Conservation (phyloP, 92 coral and sea anemone species). For the Umimayanthus kanabou region DNA sequence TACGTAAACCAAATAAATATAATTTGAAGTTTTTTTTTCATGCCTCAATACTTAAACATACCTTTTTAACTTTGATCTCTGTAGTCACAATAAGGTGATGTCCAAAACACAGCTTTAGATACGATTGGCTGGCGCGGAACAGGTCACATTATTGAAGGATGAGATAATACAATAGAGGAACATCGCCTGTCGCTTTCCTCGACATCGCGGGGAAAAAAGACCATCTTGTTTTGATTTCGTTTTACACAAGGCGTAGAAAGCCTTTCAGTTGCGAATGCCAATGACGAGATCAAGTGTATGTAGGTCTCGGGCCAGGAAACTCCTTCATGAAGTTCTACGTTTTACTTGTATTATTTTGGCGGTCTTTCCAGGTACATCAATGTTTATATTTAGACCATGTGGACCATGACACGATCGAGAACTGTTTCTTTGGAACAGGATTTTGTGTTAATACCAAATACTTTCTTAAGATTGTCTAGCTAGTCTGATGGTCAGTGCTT, state of each 20-base stretch:
- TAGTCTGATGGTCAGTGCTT: not conserved
- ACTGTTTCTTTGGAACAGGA: not conserved
- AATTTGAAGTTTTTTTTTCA: not conserved
- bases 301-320: not conserved
- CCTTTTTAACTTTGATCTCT: not conserved
- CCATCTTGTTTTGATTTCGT: not conserved
- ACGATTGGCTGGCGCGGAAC: slow-evolving; percentile 31
- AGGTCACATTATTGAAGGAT: slow-evolving; percentile 71
- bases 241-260: no score
- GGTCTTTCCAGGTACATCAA: slow-evolving; percentile 1
- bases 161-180: slow-evolving; percentile 61
- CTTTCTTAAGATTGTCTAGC: not conserved
- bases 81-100: not conserved
- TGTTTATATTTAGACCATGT: slow-evolving; percentile 21
- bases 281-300: not conserved
- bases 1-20: not conserved
- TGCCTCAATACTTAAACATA: not conserved
- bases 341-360: not conserved
- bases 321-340: not conserved
- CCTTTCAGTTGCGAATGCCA: slow-evolving; percentile 1
- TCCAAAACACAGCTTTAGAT: no score
- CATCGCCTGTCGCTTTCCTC: slow-evolving; percentile 12
- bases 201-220: not conserved
- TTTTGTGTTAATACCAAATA: not conserved
- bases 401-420: not conserved